Evolutionary conservation across 2,113 vertebrate species (phyloP).

Genomic region (Entelurus aequoreus): DNA sequence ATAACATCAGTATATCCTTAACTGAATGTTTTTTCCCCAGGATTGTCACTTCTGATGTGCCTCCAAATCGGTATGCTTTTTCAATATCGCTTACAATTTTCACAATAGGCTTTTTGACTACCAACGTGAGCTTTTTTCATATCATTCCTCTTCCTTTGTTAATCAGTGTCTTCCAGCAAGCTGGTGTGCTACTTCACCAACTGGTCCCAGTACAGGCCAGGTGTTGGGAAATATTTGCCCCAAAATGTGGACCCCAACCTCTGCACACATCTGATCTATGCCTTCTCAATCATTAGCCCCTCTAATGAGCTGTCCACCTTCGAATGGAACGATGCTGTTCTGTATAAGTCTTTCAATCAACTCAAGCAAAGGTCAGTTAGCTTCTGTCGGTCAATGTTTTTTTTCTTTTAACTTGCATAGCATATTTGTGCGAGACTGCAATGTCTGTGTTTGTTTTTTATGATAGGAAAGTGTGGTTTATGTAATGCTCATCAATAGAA

Average conservation of each 20-base stretch:
- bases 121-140: background rate
- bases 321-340: slow-evolving; percentile 75
- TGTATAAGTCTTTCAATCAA: slow-evolving; percentile 74
- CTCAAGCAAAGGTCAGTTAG: slow-evolving; percentile 72
- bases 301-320: slow-evolving; percentile 71
- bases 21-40: slow-evolving; percentile 33
- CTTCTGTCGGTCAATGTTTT: background rate
- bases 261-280: slow-evolving; percentile 79
- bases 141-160: background rate
- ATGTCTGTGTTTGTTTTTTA: no score
- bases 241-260: slow-evolving; percentile 71
- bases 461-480: no score
- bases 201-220: slow-evolving; percentile 80
- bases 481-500: no score
- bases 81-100: background rate
- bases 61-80: slow-evolving; percentile 56
- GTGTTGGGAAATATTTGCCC: slow-evolving; percentile 60
- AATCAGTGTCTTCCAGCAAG: slow-evolving; percentile 70
- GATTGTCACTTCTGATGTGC: slow-evolving; percentile 42
- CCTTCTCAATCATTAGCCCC: slow-evolving; percentile 71
- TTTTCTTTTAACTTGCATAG: no score
- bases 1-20: background rate
- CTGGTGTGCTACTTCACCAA: slow-evolving; percentile 83
- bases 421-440: no score
- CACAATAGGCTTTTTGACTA: background rate